Conservation (phyloP, 2,888 invertebrate genomes). For the Eugnorisma glareosa region DNA sequence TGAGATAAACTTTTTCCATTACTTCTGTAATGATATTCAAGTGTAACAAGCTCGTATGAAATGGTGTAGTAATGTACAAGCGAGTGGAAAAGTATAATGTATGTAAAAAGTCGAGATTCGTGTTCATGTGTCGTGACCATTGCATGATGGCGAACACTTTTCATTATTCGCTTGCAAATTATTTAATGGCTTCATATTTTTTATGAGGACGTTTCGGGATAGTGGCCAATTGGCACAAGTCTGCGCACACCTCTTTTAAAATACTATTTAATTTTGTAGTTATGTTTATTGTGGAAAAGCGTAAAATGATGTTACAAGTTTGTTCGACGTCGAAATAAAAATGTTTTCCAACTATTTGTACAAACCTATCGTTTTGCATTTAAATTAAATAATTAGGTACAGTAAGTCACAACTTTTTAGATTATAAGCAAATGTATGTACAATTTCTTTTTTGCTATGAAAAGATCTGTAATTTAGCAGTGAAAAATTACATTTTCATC, state of each 20-base stretch:
- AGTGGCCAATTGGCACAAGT: constrained; percentile 51
- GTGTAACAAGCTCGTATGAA: constrained; percentile 40
- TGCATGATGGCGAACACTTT: constrained; percentile 76
- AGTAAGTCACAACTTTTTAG: background rate
- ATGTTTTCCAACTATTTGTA: constrained; percentile 9
- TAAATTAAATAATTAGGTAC: background rate
- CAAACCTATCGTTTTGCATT: background rate
- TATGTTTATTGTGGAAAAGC: constrained; percentile 21
- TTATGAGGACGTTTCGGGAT: constrained; percentile 41
- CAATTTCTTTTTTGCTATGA: background rate
- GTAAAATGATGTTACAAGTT: constrained; percentile 28
- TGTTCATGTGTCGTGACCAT: constrained; percentile 77
- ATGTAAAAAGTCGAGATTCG: constrained; percentile 63
- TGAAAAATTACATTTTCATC: background rate
- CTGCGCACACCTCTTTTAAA: constrained; percentile 30
- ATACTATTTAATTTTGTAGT: constrained; percentile 24
- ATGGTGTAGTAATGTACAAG: constrained; percentile 54
- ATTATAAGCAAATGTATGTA: too few relatives aligned
- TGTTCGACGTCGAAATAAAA: constrained; percentile 1
- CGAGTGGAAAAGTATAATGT: constrained; percentile 57
- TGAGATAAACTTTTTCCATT: constrained; percentile 38
- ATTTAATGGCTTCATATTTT: constrained; percentile 74
- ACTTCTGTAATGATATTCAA: constrained; percentile 39
- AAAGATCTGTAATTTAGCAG: background rate
- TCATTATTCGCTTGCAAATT: constrained; percentile 77